These are phyloP conservation scores for Nebria salina DNA, from an alignment of 2,888 invertebrate species.

Conservation along the genomic window DNA sequence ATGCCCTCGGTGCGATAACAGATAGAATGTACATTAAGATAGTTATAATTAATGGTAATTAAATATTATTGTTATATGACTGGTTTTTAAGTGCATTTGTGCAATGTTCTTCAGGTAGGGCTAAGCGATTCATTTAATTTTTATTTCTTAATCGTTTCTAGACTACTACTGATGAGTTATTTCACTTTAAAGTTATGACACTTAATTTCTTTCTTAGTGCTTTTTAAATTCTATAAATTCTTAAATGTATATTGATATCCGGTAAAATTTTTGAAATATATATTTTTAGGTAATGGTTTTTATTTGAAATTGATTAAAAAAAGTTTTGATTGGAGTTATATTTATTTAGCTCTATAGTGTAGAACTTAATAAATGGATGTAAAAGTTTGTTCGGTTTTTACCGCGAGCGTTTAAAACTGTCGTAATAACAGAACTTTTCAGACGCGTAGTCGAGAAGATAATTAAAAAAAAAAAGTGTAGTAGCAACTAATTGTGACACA, in stretches of 20 bases:
- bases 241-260: too few relatives aligned
- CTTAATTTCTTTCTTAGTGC: slow-evolving; percentile 11
- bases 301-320: too few relatives aligned
- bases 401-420: background rate
- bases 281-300: too few relatives aligned
- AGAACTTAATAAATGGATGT: background rate
- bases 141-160: slow-evolving; percentile 44
- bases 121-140: slow-evolving; percentile 25
- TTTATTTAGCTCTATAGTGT: background rate
- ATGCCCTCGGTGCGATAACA: slow-evolving; percentile 26
- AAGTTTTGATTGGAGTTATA: background rate
- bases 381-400: background rate
- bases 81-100: slow-evolving; percentile 33
- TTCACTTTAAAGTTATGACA: slow-evolving; percentile 39
- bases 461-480: slow-evolving; percentile 16
- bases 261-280: too few relatives aligned
- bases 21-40: slow-evolving; percentile 36
- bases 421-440: background rate
- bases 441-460: background rate
- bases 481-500: slow-evolving; percentile 11
- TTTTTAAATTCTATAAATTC: background rate
- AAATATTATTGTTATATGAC: slow-evolving; percentile 47
- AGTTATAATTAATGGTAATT: slow-evolving; percentile 46
- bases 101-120: background rate
- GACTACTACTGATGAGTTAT: slow-evolving; percentile 37